Evolutionary conservation across 2,113 vertebrate genomes (phyloP).

Genomic region (Nibea albiflora): DNA sequence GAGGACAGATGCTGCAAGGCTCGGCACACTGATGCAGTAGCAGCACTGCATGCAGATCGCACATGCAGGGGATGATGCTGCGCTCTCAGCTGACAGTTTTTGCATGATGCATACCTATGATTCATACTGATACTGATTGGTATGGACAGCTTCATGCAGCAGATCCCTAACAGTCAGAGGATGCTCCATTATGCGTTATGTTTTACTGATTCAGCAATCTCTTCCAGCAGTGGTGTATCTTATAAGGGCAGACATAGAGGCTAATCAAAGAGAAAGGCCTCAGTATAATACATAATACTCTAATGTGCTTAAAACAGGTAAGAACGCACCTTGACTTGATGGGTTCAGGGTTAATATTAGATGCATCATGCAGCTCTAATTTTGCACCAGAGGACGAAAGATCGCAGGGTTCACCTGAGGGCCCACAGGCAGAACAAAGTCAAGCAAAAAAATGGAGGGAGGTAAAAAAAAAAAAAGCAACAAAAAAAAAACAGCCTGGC

Average conservation of each 20-base stretch:
- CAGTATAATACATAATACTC: conserved; percentile 11
- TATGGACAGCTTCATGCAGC: conserved; percentile 17
- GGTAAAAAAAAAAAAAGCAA: conserved; percentile 3
- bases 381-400: conserved; percentile 36
- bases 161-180: conserved; percentile 32
- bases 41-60: conserved; percentile 61
- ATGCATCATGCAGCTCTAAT: conserved; percentile 26
- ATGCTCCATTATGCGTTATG: conserved; percentile 20
- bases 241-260: conserved; percentile 10
- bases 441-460: conserved; percentile 33
- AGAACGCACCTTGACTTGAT: conserved; percentile 14
- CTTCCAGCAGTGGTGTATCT: conserved; percentile 19
- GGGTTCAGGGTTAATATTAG: conserved; percentile 34
- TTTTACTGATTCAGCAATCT: conserved; percentile 58
- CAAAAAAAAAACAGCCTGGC: conserved; percentile 1
- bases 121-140: conserved; percentile 19
- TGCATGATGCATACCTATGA: conserved; percentile 28
- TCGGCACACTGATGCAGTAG: conserved; percentile 57
- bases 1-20: conserved; percentile 55
- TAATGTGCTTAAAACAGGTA: conserved; percentile 22
- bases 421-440: conserved; percentile 57
- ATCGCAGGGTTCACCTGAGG: conserved; percentile 47
- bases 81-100: conserved; percentile 44
- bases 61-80: conserved; percentile 47
- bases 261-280: conserved; percentile 29